phyloP scores from a whole-genome alignment of 2,797 vertebrate genomes.

The Phaenicophaeus curvirostris region DNA sequence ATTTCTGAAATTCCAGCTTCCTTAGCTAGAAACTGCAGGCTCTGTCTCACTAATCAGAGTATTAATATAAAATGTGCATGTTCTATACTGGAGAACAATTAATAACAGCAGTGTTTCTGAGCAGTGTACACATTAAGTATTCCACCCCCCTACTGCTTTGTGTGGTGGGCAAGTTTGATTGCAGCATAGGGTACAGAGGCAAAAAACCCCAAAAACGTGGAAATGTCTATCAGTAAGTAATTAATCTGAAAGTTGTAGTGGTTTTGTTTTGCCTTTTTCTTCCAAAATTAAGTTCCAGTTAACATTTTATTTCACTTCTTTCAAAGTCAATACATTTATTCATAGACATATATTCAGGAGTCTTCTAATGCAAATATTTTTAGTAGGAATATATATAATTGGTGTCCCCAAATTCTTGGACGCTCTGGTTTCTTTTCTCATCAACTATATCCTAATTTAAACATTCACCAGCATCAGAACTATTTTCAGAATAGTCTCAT shows the following conservation, averaged over 20 bases:
- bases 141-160: neutral
- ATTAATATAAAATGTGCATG: constrained; percentile 20
- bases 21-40: constrained; percentile 1
- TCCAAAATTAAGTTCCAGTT: neutral
- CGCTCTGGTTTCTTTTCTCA: constrained; percentile 18
- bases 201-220: neutral
- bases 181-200: neutral
- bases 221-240: neutral
- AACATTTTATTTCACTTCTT: neutral
- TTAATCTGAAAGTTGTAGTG: neutral
- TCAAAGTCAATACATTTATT: neutral
- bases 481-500: neutral
- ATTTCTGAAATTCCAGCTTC: constrained; percentile 57
- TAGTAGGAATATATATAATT: neutral
- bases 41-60: neutral
- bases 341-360: neutral
- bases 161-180: neutral
- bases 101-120: constrained; percentile 20
- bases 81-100: constrained; percentile 21
- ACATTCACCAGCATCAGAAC: neutral
- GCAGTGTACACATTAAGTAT: neutral
- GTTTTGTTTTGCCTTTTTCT: neutral
- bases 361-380: constrained; percentile 2
- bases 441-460: neutral
- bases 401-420: neutral